These are phyloP conservation scores for Chromis chromis DNA, from an alignment of 2,797 vertebrate genomes.

Conservation along the genomic window DNA sequence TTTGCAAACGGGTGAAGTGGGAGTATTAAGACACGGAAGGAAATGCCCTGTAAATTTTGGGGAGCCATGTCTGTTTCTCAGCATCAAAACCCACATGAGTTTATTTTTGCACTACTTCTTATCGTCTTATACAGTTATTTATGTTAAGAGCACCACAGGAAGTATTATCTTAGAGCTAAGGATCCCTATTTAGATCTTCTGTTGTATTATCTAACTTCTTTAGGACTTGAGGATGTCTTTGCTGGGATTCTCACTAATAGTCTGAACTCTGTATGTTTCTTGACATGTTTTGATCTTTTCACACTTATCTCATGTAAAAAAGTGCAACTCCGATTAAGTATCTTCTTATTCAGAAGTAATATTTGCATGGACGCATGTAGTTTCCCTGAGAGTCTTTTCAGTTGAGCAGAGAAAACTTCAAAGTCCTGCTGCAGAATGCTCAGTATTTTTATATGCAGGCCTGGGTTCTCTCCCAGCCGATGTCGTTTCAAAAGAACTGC, in stretches of 20 bases:
- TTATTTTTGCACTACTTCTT: constrained; percentile 7
- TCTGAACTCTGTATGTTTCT: neutral
- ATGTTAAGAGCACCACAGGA: neutral
- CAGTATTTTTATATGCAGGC: constrained; percentile 78
- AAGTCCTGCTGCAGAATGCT: constrained; percentile 71
- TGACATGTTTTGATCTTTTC: neutral
- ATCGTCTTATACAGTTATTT: constrained; percentile 8
- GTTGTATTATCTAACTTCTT: constrained; percentile 1
- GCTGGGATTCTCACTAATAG: neutral
- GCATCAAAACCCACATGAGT: constrained; percentile 19
- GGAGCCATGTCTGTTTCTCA: constrained; percentile 34
- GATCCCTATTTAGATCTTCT: neutral
- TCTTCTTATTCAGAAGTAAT: neutral
- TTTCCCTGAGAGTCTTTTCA: constrained; percentile 50
- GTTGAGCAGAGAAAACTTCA: constrained; percentile 71
- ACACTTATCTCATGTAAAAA: neutral
- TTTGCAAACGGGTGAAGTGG: constrained; percentile 55
- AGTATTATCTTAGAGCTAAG: neutral
- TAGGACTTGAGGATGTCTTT: neutral
- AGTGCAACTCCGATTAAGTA: neutral
- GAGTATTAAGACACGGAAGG: constrained; percentile 61
- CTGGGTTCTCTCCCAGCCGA: constrained; percentile 72
- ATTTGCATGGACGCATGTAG: constrained; percentile 7
- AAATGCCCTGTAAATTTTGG: constrained; percentile 53
- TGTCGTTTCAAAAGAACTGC: constrained; percentile 71